Evolutionary conservation across 2,797 vertebrate genomes (phyloP).

Genomic region (Xyrichtys novacula): DNA sequence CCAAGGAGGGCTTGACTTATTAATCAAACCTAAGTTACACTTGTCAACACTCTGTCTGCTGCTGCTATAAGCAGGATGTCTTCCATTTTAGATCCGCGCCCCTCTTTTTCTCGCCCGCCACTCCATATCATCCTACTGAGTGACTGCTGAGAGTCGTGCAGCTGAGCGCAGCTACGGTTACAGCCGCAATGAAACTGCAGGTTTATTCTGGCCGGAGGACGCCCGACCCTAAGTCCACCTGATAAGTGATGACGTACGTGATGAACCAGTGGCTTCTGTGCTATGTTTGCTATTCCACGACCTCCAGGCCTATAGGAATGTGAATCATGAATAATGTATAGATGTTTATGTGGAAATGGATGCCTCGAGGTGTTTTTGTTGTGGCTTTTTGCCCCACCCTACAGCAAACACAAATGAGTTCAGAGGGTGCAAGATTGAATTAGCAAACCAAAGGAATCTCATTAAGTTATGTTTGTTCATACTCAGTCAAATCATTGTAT

Average conservation of each 20-base stretch:
- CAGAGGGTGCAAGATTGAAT: too few species aligned
- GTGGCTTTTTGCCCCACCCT: background rate
- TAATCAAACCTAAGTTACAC: constrained; percentile 45
- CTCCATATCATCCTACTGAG: constrained; percentile 45
- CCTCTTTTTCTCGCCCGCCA: constrained; percentile 43
- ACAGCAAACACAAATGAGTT: too few species aligned
- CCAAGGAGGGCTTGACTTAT: constrained; percentile 41
- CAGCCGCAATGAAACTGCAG: constrained; percentile 44
- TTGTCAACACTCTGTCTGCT: constrained; percentile 60
- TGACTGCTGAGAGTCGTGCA: constrained; percentile 48
- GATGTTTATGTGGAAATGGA: background rate
- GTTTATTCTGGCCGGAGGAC: constrained; percentile 71
- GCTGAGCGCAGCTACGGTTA: constrained; percentile 64
- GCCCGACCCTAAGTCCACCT: constrained; percentile 47
- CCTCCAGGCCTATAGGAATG: constrained; percentile 29
- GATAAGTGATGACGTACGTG: constrained; percentile 65
- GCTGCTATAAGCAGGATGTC: constrained; percentile 63
- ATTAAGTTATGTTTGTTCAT: too few species aligned
- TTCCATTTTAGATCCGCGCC: constrained; percentile 56
- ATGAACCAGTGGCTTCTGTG: constrained; percentile 52
- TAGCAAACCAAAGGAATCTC: too few species aligned
- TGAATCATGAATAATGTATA: constrained; percentile 21
- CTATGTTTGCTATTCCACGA: constrained; percentile 45
- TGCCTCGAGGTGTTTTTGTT: background rate
- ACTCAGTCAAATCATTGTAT: too few species aligned